Base-by-base conservation (phyloP, 2,797 vertebrate genomes). In the Betta splendens region DNA sequence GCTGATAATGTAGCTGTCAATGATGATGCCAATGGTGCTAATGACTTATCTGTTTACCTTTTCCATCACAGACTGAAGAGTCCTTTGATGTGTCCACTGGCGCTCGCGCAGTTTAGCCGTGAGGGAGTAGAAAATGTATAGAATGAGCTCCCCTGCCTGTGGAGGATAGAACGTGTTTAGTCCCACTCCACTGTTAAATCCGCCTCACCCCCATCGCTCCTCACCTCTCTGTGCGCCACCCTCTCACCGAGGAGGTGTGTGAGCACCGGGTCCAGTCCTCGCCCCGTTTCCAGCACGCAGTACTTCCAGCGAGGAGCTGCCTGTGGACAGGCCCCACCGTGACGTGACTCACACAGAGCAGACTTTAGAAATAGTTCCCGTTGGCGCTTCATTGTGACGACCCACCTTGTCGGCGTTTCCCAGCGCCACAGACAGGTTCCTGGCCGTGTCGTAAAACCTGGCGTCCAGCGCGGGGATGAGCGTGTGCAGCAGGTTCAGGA, bases 381-480 rank as follows among this genome's bases (percentile, higher is more conserved):
- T n/a, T n/a, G n/a, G n/a, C n/a, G n/a, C n/a, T n/a, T n/a, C 1
- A 20, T 16, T 15, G 3, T 17, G 22, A 39, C 12, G 31, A 72
- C 83, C 77, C 60, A 92, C 90, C 81, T 61, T 72, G 9, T 75
- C 72, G 25, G 46, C 61, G 33, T 71, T 29, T 31, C 89, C 84
- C 39, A 79, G 55, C 33, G 66, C 79, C 32, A 57, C 8, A 7
- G 83, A 88, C 51, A 90, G 64, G 50, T 79, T 86, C 15, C 56
- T 87, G 29, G 74, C 62, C 4, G 78, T 87, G 64, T 88, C 73
- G 15, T 73, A 74, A 49, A 93, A 93, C 33, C 85, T 89, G 46
- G 90, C 89, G 71, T 91, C 90, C 56, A 94, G 83, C 3, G 92
- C 90, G 4, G 90, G 92, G 51, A 88, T 85, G 48, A 94, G 35